Evolutionary conservation across 2,888 invertebrate genomes (phyloP).

Genomic region (Poecilus cupreus): DNA sequence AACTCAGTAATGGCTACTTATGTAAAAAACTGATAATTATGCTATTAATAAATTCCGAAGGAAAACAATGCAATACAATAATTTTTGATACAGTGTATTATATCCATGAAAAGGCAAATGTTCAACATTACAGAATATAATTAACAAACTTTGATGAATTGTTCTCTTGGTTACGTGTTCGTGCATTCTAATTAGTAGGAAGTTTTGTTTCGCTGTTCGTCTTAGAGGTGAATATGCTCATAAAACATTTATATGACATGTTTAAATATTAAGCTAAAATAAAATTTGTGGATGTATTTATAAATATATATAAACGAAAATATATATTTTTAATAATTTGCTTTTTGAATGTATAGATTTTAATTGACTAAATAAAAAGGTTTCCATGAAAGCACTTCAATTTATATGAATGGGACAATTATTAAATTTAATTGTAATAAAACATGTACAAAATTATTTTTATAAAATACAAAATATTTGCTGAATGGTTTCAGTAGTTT

Average conservation of each 20-base stretch:
- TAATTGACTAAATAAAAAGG: background rate
- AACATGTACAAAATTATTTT: background rate
- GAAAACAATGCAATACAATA: no score
- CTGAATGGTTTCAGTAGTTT: background rate
- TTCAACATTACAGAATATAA: background rate
- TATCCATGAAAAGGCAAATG: background rate
- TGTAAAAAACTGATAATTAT: no score
- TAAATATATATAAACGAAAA: background rate
- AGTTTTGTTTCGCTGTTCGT: background rate
- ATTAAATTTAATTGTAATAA: background rate
- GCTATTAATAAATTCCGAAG: no score
- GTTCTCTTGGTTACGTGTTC: conserved; percentile 26
- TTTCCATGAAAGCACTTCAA: background rate
- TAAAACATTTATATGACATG: background rate
- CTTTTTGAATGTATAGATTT: background rate
- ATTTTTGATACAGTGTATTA: no score
- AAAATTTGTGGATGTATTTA: background rate
- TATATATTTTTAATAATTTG: background rate
- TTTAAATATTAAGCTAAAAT: background rate
- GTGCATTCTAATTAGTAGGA: conserved; percentile 9
- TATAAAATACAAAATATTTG: background rate
- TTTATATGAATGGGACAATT: background rate
- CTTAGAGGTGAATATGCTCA: background rate
- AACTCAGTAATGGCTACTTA: no score
- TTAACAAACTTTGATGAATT: conserved; percentile 29